A percentile compares a stretch with the other conserved stretches of the same genome.
Conservation (phyloP, 2,888 invertebrate genomes). For the Leptopilina myrica region DNA sequence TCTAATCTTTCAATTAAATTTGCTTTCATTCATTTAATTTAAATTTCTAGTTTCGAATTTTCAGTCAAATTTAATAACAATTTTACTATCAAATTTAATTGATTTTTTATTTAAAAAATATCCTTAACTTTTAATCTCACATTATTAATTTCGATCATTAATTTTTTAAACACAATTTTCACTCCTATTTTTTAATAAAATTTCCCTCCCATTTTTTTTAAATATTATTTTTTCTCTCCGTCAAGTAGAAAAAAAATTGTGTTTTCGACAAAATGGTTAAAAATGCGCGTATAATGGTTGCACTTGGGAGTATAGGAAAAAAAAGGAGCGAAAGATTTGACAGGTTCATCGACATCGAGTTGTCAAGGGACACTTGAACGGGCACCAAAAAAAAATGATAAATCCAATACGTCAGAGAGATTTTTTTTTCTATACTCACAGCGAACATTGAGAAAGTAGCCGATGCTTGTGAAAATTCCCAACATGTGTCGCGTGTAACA, state of each 20-base stretch:
- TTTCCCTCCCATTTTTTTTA: too few relatives aligned
- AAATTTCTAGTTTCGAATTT: too few relatives aligned
- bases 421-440: constrained; percentile 81
- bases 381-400: constrained; percentile 43
- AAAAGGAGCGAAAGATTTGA: constrained; percentile 34
- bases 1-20: too few relatives aligned
- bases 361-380: constrained; percentile 46
- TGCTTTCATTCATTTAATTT: too few relatives aligned
- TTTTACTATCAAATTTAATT: too few relatives aligned
- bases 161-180: too few relatives aligned
- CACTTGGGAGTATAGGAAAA: background rate
- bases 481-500: constrained; percentile 91
- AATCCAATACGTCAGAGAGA: constrained; percentile 46
- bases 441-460: constrained; percentile 92
- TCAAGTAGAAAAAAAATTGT: background rate
- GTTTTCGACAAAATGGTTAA: background rate
- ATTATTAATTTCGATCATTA: too few relatives aligned
- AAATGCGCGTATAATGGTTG: constrained; percentile 2
- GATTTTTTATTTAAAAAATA: too few relatives aligned
- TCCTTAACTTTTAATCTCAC: too few relatives aligned
- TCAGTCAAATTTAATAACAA: too few relatives aligned
- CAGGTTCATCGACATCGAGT: constrained; percentile 43
- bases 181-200: too few relatives aligned
- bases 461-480: constrained; percentile 92
- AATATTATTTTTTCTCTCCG: too few relatives aligned